A percentile compares a stretch with the other conserved stretches of the same genome.
Conservation (phyloP, 2,888 invertebrate species). For the Temnothorax ravouxi region DNA sequence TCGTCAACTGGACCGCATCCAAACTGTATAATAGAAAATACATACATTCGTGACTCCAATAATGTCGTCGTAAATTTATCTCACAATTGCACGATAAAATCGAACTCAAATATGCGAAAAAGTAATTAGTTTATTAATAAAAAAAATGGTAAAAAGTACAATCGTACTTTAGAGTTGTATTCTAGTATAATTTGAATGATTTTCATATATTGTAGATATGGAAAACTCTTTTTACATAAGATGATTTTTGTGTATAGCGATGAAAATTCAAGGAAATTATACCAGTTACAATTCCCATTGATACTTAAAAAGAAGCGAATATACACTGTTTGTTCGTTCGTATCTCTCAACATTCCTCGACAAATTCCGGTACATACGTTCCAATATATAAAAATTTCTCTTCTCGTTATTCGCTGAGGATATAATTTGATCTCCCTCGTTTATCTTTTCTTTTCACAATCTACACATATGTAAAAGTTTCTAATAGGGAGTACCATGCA, state of each 20-base stretch:
- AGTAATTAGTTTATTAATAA: constrained; percentile 38
- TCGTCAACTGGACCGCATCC: not conserved
- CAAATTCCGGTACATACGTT: constrained; percentile 47
- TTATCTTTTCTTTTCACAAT: constrained; percentile 61
- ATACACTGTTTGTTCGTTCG: not conserved
- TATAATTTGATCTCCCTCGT: constrained; percentile 51
- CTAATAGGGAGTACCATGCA: constrained; percentile 15
- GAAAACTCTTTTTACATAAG: not conserved
- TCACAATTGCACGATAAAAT: constrained; percentile 73
- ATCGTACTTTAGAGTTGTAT: constrained; percentile 59
- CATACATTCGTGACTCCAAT: constrained; percentile 46
- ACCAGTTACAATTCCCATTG: not conserved
- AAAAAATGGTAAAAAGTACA: constrained; percentile 40
- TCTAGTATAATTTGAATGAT: not conserved
- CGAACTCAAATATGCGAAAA: constrained; percentile 36
- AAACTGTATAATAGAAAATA: constrained; percentile 46
- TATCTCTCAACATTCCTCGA: constrained; percentile 40
- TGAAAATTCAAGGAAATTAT: constrained; percentile 4
- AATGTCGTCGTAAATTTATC: constrained; percentile 44
- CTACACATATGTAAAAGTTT: constrained; percentile 53
- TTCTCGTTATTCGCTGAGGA: constrained; percentile 59
- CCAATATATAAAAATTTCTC: constrained; percentile 62
- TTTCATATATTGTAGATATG: not conserved
- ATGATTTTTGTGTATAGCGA: not conserved
- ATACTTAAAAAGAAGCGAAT: constrained; percentile 9